Evolutionary conservation across 2,888 invertebrate species (phyloP), one percentile per base, ranked within the genome.

Genomic region (Apocheima hispidaria): DNA sequence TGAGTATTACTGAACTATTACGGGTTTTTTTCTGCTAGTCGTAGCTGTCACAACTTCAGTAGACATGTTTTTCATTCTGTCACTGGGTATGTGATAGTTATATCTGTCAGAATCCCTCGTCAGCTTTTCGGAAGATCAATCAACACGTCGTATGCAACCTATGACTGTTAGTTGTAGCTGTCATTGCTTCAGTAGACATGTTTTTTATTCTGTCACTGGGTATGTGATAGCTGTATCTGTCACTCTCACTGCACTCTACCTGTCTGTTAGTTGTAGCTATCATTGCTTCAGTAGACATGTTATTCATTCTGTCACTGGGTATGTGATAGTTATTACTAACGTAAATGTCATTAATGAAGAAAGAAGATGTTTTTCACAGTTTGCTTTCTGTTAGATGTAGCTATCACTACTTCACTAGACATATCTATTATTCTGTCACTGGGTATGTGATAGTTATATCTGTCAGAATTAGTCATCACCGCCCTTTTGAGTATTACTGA

Each of bases 281-380:
- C 60, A 63, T 56, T 33, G 40, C 48, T 57, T 59, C 65, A 66
- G 71, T 57, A 57, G 62, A 62, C 71, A 77, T 58, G 70, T 72
- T 57, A 3, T 9, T 33, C 9, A 64, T 36, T 57, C 61, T 58
- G 64, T 63, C 64, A 67, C 64, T 64, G 66, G 64, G 60, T 61
- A 40, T 60, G 36, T 61, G 55, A 48, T 44, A 51, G 36, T 46
- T 51, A 21, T 12, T 1, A 12, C 20, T 30, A 7, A 33, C 2
- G 10, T 10, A 33, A 2, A 10, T 33, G 30, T 33, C 12, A 33
- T 9, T 33, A 10, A n/a, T n/a, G n/a, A n/a, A n/a, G n/a, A n/a
- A n/a, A 12, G 9, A 6, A 4, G 6, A 23, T 23, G 2, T 2
- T 5, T 26, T 26, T 26, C 9, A 28, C 3, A n/a, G 9, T 44